A percentile compares a stretch with the other conserved stretches of the same genome.
Evolutionary conservation across 2,797 vertebrate genomes (phyloP).

Genomic region (Prunella strophiata): DNA sequence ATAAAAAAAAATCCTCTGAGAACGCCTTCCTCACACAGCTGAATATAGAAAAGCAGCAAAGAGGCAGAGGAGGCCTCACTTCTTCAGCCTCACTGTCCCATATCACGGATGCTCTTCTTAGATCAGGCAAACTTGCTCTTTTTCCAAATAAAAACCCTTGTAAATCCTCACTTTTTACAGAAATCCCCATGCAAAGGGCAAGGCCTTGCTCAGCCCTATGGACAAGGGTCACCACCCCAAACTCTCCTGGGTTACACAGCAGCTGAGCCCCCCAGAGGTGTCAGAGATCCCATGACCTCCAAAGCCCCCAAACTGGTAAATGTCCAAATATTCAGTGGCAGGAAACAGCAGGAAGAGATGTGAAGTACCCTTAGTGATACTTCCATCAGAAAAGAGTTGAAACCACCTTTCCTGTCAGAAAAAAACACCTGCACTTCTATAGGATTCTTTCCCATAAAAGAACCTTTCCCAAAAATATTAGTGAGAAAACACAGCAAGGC

Average conservation of each 20-base stretch:
- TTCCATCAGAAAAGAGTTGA: background rate
- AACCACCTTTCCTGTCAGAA: background rate
- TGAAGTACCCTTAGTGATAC: background rate
- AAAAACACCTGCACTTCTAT: rapidly evolving
- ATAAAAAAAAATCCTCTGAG: background rate
- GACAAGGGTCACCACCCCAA: background rate
- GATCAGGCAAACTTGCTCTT: background rate
- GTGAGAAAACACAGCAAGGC: background rate
- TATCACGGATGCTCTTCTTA: background rate
- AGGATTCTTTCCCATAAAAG: background rate
- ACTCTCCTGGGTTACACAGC: too few relatives aligned
- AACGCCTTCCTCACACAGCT: rapidly evolving
- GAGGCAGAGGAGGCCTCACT: background rate
- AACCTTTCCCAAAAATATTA: background rate
- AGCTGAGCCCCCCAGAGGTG: background rate
- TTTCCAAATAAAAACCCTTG: too few relatives aligned
- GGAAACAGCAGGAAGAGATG: background rate
- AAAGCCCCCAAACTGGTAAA: background rate
- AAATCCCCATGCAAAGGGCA: background rate
- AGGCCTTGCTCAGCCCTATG: background rate
- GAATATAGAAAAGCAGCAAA: background rate
- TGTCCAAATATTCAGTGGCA: background rate
- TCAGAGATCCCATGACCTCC: rapidly evolving
- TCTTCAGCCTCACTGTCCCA: background rate
- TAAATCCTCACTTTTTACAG: background rate